Conservation (phyloP, 2,113 vertebrate species). For the Rousettus leschenaultii region DNA sequence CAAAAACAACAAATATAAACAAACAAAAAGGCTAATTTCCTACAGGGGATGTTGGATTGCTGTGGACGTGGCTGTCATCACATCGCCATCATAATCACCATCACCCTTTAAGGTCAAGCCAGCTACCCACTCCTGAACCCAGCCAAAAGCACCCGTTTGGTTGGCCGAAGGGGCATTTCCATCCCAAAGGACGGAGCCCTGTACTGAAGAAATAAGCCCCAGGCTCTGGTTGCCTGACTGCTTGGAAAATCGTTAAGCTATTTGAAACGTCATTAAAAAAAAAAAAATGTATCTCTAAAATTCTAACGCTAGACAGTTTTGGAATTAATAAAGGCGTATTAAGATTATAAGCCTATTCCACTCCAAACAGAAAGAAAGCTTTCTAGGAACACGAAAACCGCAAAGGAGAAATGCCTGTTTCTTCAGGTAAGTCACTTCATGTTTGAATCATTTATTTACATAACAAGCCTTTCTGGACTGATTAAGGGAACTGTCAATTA, state of each 20-base stretch:
- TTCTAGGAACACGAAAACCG: not conserved
- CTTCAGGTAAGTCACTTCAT: conserved; percentile 55
- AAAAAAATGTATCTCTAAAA: conserved; percentile 22
- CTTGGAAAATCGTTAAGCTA: not conserved
- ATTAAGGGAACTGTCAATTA: conserved; percentile 47
- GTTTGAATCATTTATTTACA: conserved; percentile 57
- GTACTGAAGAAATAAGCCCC: not conserved
- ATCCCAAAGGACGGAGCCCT: not conserved
- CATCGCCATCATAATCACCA: not conserved
- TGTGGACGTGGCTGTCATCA: not conserved
- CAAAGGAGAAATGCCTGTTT: not conserved
- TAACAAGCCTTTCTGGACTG: conserved; percentile 44
- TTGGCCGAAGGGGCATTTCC: not conserved
- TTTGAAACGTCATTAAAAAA: not conserved
- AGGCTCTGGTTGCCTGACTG: not conserved
- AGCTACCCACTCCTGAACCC: not conserved
- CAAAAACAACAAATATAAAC: not conserved
- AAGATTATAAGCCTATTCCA: conserved; percentile 34
- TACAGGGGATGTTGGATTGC: not conserved
- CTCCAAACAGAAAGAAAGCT: conserved; percentile 18
- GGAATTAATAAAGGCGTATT: conserved; percentile 37
- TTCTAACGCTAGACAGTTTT: not conserved
- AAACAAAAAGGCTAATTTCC: not conserved
- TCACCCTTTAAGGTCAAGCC: not conserved
- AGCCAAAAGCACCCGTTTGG: not conserved